phyloP scores from a whole-genome alignment of 1,140 invertebrate genomes.

The Luehdorfia chinensis region DNA sequence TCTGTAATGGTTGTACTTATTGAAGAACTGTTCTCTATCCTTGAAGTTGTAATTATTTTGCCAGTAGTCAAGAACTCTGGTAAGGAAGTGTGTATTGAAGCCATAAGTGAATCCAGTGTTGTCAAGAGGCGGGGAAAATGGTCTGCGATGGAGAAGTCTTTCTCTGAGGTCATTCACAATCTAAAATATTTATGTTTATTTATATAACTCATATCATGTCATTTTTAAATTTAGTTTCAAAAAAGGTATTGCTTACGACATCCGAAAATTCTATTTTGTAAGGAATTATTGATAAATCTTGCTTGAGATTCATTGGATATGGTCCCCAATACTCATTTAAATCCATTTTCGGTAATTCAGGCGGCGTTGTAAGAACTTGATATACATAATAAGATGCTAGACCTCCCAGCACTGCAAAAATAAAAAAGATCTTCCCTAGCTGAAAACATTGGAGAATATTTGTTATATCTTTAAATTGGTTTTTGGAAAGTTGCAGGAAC shows the following conservation, averaged over 20 bases:
- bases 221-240: background rate
- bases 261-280: conserved; percentile 62
- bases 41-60: conserved; percentile 84
- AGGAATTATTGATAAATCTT: conserved; percentile 52
- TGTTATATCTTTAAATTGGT: background rate
- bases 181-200: conserved; percentile 48
- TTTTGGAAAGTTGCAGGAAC: background rate
- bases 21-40: conserved; percentile 82
- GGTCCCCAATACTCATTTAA: conserved; percentile 57
- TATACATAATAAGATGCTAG: conserved; percentile 32
- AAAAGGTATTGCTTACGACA: conserved; percentile 43
- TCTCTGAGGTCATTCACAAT: conserved; percentile 81
- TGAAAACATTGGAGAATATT: conserved; percentile 22
- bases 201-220: too few species aligned
- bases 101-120: conserved; percentile 78
- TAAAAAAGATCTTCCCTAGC: conserved; percentile 26
- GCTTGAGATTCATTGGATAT: conserved; percentile 44
- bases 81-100: conserved; percentile 79
- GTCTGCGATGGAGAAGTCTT: conserved; percentile 78
- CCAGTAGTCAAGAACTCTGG: conserved; percentile 84
- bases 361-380: conserved; percentile 23
- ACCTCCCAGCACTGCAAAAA: conserved; percentile 17
- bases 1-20: conserved; percentile 84
- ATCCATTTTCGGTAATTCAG: conserved; percentile 40
- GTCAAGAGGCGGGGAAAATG: conserved; percentile 80